Evolutionary conservation across 1,140 invertebrate species (phyloP), one percentile per base, ranked within the genome.

Genomic region (Sycophaga agraensis): DNA sequence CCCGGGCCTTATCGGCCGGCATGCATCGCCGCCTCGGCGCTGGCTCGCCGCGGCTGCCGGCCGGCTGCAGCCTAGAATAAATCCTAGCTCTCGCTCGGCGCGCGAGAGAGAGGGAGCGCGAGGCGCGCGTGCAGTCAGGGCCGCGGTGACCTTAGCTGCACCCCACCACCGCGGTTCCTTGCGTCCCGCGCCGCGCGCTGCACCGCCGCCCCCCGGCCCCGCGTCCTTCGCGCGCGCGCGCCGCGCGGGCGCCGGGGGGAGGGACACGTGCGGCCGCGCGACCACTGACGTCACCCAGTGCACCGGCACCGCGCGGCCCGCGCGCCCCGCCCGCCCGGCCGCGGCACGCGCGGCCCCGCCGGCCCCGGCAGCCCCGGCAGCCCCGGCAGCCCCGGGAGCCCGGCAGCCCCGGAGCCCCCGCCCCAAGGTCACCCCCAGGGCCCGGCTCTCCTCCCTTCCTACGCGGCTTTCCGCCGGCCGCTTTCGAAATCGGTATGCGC

Each of bases 101-200:
- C 2, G 14, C 28, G 28, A n/a, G n/a, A n/a, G n/a, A n/a, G n/a
- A n/a, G n/a, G 35, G 12, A 6, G 35, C 4, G 21, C 35, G 34
- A 22, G 14, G 24, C 74, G 77, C 76, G 75, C 76, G 73, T 78
- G 76, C 74, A 79, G 76, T 78, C 77, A 80, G 75, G 79, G 78
- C 75, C 77, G 71, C 76, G 69, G 73, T 79, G 79, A 79, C 78
- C 77, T 80, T 79, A 79, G 70, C 70, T 63, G 62, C 59, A 66
- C 64, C 58, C 53, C 62, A 70, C 61, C 61, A 42, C 61, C 35
- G 54, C 64, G 43, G 58, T 58, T 53, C 57, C 49, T 51, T 14
- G 46, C 59, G 46, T 55, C 21, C 48, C 59, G 59, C 43, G 64
- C 57, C 14, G 56, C n/a, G 59, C 28, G 28, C 11, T 31, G 28